Base-by-base conservation (phyloP, 2,888 invertebrate genomes). In the Ichneumon xanthorius region DNA sequence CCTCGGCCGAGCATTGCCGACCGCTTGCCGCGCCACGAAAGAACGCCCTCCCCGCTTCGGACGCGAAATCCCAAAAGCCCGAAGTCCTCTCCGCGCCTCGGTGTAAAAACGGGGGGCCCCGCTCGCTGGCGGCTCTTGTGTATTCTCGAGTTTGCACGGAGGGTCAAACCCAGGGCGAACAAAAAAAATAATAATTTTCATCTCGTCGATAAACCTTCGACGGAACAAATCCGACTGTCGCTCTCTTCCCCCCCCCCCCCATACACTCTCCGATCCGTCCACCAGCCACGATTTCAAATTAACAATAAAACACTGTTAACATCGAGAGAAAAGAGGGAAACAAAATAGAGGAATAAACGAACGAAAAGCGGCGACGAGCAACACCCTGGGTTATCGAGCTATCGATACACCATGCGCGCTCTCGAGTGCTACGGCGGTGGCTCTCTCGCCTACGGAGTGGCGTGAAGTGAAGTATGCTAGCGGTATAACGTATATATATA, bases 21-120 rank as follows among this genome's bases (percentile, higher is more conserved):
- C 80, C 90, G 92, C 90, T 91, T 90, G 89, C 88, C 92, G 92
- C 92, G 92, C 92, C 92, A 89, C 90, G 89, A 90, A 92, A 91
- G 90, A 90, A 92, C 92, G 92, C 92, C 90, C 91, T 91, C 90
- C 81, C 75, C 68, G 78, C 40, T 78, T 82, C 53, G 82, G 90
- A 91, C 90, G 90, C 90, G 90, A 91, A 89, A 90, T 90, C 88
- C 88, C 88, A 88, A 91, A 91, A 89, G 88, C 89, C 90, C 86
- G 67, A 80, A 61, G 77, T 58, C 48, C 70, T 63, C 70, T 63
- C 80, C 68, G 63, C 19, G 79, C 63, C 50, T 63, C 50, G 73
- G 40, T 26, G 75, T 33, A 72, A 81, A 84, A 81, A 81, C 53
- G 22, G 71, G 80, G 77, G 73, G 82, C 68, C 58, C 58, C 50